Percentiles rank a stretch among this genome's conserved stretches.
phyloP scores from a whole-genome alignment of 2,113 vertebrate genomes.

The Daubentonia madagascariensis region DNA sequence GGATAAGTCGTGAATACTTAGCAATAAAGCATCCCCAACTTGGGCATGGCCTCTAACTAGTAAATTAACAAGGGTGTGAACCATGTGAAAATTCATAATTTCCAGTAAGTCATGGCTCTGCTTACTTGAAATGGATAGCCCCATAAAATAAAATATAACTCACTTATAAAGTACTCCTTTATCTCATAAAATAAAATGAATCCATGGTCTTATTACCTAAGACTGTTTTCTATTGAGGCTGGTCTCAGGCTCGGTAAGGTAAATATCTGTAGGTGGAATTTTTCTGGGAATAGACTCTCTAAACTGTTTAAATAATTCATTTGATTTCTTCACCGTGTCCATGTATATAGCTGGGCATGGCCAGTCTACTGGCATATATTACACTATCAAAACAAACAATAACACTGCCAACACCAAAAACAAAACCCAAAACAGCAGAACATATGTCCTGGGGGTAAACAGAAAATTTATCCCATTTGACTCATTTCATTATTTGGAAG shows the following conservation, averaged over 20 bases:
- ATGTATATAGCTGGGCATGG: neutral
- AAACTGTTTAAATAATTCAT: neutral
- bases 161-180: neutral
- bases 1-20: neutral
- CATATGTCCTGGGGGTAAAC: neutral
- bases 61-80: neutral
- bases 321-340: neutral
- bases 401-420: neutral
- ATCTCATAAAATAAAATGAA: constrained; percentile 19
- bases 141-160: constrained; percentile 41
- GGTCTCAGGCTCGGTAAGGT: constrained; percentile 11
- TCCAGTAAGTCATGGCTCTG: neutral
- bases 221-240: neutral
- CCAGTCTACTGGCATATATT: neutral
- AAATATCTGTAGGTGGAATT: constrained; percentile 34
- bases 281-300: neutral
- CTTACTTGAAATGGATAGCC: constrained; percentile 18
- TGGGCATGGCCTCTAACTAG: neutral
- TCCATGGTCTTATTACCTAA: neutral
- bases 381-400: neutral
- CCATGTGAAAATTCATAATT: neutral
- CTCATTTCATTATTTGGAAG: neutral
- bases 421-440: neutral
- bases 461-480: neutral
- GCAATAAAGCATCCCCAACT: neutral